Percentiles rank a stretch among this genome's conserved stretches.
Evolutionary conservation across 2,113 vertebrate species (phyloP).

Genomic region (Ammodytes marinus): DNA sequence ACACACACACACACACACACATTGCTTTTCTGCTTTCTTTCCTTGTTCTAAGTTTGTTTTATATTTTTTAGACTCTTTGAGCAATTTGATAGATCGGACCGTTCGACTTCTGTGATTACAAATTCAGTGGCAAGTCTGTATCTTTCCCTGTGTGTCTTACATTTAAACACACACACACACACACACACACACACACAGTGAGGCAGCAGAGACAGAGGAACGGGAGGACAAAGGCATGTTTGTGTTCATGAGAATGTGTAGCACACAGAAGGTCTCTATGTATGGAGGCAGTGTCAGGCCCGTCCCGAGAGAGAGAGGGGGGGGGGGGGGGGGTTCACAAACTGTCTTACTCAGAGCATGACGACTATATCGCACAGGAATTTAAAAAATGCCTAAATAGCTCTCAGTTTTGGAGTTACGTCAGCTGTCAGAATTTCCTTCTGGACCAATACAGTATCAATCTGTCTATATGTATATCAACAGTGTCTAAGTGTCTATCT

Average conservation of each 20-base stretch:
- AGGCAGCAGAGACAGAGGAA: constrained; percentile 55
- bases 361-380: constrained; percentile 1
- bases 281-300: constrained; percentile 77
- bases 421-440: not conserved
- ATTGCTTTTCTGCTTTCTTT: not conserved
- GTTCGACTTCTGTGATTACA: constrained; percentile 11
- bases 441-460: no score
- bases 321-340: constrained; percentile 34
- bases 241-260: constrained; percentile 82
- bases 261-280: constrained; percentile 83
- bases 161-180: constrained; percentile 32
- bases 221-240: constrained; percentile 80
- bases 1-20: no score
- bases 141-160: constrained; percentile 3
- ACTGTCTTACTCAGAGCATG: constrained; percentile 31
- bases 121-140: constrained; percentile 44
- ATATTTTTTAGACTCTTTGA: not conserved
- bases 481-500: no score
- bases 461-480: no score
- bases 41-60: not conserved
- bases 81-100: constrained; percentile 11
- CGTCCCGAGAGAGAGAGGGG: constrained; percentile 52
- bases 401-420: not conserved
- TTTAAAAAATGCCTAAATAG: not conserved
- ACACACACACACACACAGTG: constrained; percentile 52